Evolutionary conservation across 2,113 vertebrate species (phyloP), one percentile per base, ranked within the genome.

Genomic region (Apodemus speciosus): DNA sequence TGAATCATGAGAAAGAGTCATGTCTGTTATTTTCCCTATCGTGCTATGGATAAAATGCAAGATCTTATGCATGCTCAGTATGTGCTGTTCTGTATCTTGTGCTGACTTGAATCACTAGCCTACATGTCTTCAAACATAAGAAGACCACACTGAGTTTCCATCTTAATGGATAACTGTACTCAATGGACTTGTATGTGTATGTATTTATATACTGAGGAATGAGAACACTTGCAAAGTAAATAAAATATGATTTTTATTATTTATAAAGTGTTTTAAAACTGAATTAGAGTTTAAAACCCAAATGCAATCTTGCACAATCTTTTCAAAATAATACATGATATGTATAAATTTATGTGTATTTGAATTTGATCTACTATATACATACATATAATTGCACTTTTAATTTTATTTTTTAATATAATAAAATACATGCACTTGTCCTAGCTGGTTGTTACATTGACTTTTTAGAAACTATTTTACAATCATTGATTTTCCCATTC

Each of bases 401-500:
- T 35, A 60, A 75, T 84, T 85, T 72, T 62, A 66, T 64, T 88
- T 94, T 93, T 86, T 35, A 14, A 64, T 38, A 93, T 69, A 35
- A 9, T 51, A 84, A 90, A 95, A 86, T 84, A 38, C 40, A 58
- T 49, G 2, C 51, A 49, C 16, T 87, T 94, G 3, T 73, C 88
- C 87, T 71, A 66, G 86, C 7, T 79, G 2, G 43, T 66, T 81
- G 21, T 77, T 86, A 2, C 4, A 38, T 38, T 69, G 18, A 23
- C 27, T 64, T 91, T 62, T 64, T 15, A 62, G 56, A 87, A 88
- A 68, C 66, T 40, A 23, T 62, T 95, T 95, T 53, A 2, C 20
- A 71, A 51, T 49, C 58, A 88, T 43, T 83, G 46, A 79, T 85
- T 88, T 77, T 92, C n/a, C 49, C 35, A 49, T 72, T 89, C 32